These are phyloP conservation scores for Lordiphosa stackelbergi DNA, from an alignment of 1,140 invertebrate species.

Conservation along the genomic window DNA sequence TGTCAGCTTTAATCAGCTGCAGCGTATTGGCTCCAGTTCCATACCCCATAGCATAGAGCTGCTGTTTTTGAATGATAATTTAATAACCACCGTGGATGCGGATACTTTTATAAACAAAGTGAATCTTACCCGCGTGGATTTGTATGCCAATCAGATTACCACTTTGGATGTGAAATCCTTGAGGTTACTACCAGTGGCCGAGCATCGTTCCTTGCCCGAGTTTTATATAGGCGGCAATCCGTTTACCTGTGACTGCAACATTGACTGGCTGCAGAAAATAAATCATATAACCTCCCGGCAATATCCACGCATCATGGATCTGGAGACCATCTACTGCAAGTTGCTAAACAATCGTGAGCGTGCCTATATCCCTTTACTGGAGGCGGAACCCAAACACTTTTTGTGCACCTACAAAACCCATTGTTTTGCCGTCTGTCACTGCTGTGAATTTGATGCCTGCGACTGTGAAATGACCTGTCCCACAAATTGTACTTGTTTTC, in stretches of 20 bases:
- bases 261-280: conserved; percentile 92
- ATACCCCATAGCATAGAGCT: conserved; percentile 88
- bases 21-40: conserved; percentile 83
- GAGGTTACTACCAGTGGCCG: conserved; percentile 84
- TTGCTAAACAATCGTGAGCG: conserved; percentile 90
- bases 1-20: conserved; percentile 89
- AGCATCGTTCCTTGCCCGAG: conserved; percentile 84
- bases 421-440: conserved; percentile 94
- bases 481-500: conserved; percentile 94
- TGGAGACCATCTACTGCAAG: conserved; percentile 93
- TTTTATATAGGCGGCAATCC: conserved; percentile 93
- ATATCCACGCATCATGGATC: conserved; percentile 92
- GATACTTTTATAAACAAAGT: conserved; percentile 90
- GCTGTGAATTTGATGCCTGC: conserved; percentile 96
- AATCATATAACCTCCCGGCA: conserved; percentile 87
- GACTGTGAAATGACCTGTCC: conserved; percentile 97
- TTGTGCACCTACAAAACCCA: conserved; percentile 94
- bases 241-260: conserved; percentile 91
- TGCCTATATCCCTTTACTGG: conserved; percentile 88
- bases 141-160: conserved; percentile 90
- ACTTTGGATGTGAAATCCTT: conserved; percentile 89
- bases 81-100: conserved; percentile 86
- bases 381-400: conserved; percentile 91
- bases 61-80: conserved; percentile 89
- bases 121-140: conserved; percentile 89